phyloP scores from a whole-genome alignment of 2,888 invertebrate genomes.

The Gasteruption jaculator region DNA sequence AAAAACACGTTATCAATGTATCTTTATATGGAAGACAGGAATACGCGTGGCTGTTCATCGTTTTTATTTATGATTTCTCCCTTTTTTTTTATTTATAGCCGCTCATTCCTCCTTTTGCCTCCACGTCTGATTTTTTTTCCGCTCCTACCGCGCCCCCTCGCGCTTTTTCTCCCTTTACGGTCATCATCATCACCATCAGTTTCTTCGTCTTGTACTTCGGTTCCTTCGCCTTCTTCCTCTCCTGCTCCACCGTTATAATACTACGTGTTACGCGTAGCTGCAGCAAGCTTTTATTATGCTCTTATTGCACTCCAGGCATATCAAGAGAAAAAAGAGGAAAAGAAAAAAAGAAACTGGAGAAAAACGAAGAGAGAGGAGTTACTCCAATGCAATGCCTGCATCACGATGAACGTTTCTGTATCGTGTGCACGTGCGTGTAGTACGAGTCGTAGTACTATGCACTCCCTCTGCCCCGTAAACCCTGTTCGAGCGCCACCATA shows the following conservation, averaged over 20 bases:
- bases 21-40: no score
- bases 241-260: slow-evolving; percentile 21
- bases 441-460: slow-evolving; percentile 49
- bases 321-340: slow-evolving; percentile 9
- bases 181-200: no score
- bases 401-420: no score
- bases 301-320: slow-evolving; percentile 22
- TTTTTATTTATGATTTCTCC: slow-evolving; percentile 22
- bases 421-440: slow-evolving; percentile 48
- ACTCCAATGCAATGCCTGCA: no score
- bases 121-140: slow-evolving; percentile 2
- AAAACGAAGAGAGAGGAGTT: no score
- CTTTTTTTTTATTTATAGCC: neutral
- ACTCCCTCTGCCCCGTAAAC: slow-evolving; percentile 21
- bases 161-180: slow-evolving; percentile 12
- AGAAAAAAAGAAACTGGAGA: no score
- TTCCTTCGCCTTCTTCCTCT: neutral
- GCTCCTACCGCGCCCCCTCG: slow-evolving; percentile 1
- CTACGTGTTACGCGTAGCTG: slow-evolving; percentile 35
- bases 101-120: neutral
- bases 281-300: slow-evolving; percentile 33
- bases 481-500: slow-evolving; percentile 10
- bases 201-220: neutral
- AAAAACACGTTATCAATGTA: no score
- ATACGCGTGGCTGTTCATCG: no score